Evolutionary conservation across 2,113 vertebrate species (phyloP).

Genomic region (Chamaea fasciata): DNA sequence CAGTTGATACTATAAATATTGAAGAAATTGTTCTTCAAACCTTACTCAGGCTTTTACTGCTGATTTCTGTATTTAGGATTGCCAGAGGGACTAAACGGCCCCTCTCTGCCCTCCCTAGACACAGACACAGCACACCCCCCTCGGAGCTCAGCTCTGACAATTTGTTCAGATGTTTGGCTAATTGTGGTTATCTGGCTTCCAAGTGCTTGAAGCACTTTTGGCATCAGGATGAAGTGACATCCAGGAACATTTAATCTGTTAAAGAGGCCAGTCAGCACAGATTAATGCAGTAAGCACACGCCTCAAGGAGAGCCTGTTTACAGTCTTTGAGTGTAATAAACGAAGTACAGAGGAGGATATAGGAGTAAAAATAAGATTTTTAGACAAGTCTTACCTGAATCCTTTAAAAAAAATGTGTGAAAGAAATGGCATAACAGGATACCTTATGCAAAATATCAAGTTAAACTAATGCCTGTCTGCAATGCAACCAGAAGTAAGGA

Average conservation of each 20-base stretch:
- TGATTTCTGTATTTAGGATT: neutral
- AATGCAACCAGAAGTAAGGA: neutral
- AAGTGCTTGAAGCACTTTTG: neutral
- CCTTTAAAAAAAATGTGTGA: neutral
- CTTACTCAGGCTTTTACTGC: neutral
- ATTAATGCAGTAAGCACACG: neutral
- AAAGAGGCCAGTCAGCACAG: neutral
- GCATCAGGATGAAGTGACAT: neutral
- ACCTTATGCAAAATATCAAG: neutral
- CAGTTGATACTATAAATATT: neutral
- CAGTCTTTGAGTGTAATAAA: neutral
- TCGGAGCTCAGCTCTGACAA: accelerated
- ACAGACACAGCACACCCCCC: neutral
- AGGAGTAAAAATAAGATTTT: neutral
- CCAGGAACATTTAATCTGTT: neutral
- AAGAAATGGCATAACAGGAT: neutral
- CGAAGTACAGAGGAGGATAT: neutral
- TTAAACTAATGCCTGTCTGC: neutral
- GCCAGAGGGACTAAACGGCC: neutral
- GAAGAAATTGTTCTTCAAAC: neutral
- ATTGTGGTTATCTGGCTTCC: neutral
- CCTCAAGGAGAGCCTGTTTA: neutral
- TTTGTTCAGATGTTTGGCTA: neutral
- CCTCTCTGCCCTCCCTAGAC: neutral
- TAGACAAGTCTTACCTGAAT: neutral